Evolutionary conservation across 2,888 invertebrate genomes (phyloP), one percentile per base, ranked within the genome.

Genomic region (Myopa testacea): DNA sequence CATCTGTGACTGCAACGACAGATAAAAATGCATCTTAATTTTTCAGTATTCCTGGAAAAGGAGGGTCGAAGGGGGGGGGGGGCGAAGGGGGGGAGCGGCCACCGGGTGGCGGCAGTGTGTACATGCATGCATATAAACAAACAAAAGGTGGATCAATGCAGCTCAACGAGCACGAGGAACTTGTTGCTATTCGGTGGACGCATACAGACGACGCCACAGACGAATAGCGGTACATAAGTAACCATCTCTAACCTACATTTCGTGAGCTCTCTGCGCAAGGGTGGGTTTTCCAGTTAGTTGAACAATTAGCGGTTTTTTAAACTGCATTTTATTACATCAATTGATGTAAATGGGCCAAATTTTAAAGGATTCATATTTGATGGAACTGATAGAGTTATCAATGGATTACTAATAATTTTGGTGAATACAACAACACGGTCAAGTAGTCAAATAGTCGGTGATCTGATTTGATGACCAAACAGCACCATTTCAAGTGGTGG

Each of bases 11-110:
- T 55, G 60, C 68, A 60, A 37, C 75, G 69, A 40, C 60, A 68
- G 75, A 69, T 45, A 75, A 65, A 58, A 45, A 58, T 75, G 68
- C 40, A 69, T 75, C 69, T 75, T 75, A 40, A 68, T 69, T 60
- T 69, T 34, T 60, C 45, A 69, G 50, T 38, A 72, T 38, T 37
- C 40, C 40, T 5, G 45, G 3, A 3, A 69, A 19, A 52, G 55
- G 34, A 1, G 19, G 7, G 62, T 10, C 4, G 38, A 38, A 38
- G 16, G 38, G 37, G 7, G 8, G 34, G 37, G 14, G 14, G 34
- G 38, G 65, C 7, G 4, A n/a, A 10, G 19, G 26, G 6, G 7
- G 12, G 8, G 58, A 16, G 58, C 58, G 58, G 58, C 58, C 1
- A 14, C 10, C 10, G n/a, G n/a, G n/a, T 60, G n/a, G 60, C 26